These are phyloP conservation scores for Lasioglossum albipes DNA, from an alignment of 1,140 invertebrate genomes.

Conservation along the genomic window DNA sequence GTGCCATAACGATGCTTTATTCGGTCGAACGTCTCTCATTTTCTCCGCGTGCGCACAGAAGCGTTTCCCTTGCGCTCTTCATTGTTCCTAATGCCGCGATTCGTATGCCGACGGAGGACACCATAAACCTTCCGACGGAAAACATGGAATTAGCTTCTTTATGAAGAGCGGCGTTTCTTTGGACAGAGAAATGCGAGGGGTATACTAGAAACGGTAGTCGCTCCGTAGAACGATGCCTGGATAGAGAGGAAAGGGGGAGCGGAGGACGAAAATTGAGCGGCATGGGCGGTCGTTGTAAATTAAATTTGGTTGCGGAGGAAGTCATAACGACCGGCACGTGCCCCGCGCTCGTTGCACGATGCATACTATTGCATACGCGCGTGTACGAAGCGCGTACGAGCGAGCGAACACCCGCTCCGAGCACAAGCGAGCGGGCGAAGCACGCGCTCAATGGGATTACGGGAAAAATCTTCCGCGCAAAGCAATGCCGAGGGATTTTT, in stretches of 20 bases:
- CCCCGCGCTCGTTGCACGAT: slow-evolving; percentile 40
- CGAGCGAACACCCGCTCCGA: background rate
- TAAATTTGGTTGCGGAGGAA: slow-evolving; percentile 68
- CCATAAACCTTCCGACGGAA: slow-evolving; percentile 33
- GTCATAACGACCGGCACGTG: slow-evolving; percentile 69
- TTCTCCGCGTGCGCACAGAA: background rate
- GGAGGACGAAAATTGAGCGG: slow-evolving; percentile 58
- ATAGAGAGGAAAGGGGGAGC: background rate
- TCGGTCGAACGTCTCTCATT: background rate
- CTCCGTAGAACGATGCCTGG: slow-evolving; percentile 33
- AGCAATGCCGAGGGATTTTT: background rate
- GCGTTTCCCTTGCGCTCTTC: background rate
- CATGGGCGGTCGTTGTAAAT: slow-evolving; percentile 67
- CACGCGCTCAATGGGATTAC: slow-evolving; percentile 51
- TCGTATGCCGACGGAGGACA: slow-evolving; percentile 29
- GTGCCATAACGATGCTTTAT: background rate
- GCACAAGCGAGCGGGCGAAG: background rate
- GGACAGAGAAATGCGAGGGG: slow-evolving; percentile 43
- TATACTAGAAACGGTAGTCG: slow-evolving; percentile 24
- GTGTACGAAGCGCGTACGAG: background rate
- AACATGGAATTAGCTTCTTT: slow-evolving; percentile 59
- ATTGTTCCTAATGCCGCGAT: slow-evolving; percentile 22
- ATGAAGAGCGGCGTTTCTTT: slow-evolving; percentile 41
- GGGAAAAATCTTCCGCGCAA: slow-evolving; percentile 59
- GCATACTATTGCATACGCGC: slow-evolving; percentile 10